Evolutionary conservation across 2,888 invertebrate species (phyloP).

Genomic region (Neuroscelio doddi): DNA sequence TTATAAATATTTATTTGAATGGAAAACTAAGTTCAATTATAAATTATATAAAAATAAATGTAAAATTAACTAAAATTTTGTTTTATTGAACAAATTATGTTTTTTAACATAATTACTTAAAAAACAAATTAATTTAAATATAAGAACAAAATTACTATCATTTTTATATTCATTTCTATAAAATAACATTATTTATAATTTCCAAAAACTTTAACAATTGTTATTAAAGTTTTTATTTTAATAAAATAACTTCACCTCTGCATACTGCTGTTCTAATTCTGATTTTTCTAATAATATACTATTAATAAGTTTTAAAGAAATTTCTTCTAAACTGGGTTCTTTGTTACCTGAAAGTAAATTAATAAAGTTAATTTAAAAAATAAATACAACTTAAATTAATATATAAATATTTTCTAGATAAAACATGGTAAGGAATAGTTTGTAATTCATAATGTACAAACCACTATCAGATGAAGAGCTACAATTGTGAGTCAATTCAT

Average conservation of each 20-base stretch:
- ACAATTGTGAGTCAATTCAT: slow-evolving; percentile 46
- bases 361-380: too few relatives aligned
- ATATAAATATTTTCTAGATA: too few relatives aligned
- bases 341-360: slow-evolving; percentile 50
- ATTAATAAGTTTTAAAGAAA: slow-evolving; percentile 81
- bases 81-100: too few relatives aligned
- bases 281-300: slow-evolving; percentile 81
- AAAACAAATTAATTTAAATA: too few relatives aligned
- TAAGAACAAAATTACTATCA: too few relatives aligned
- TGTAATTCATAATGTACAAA: slow-evolving; percentile 36
- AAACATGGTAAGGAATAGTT: slow-evolving; percentile 7
- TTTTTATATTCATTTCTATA: too few relatives aligned
- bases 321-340: slow-evolving; percentile 82
- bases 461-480: slow-evolving; percentile 48
- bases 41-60: too few relatives aligned
- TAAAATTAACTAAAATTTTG: slow-evolving; percentile 10
- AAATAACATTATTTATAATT: slow-evolving; percentile 7
- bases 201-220: too few relatives aligned
- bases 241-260: slow-evolving; percentile 68
- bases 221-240: not conserved
- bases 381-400: too few relatives aligned
- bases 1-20: slow-evolving; percentile 9
- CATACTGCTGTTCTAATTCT: slow-evolving; percentile 80
- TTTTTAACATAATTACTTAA: too few relatives aligned
- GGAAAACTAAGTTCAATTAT: not conserved